Conservation (phyloP, 2,888 invertebrate genomes). For the Pachymerium ferrugineum region DNA sequence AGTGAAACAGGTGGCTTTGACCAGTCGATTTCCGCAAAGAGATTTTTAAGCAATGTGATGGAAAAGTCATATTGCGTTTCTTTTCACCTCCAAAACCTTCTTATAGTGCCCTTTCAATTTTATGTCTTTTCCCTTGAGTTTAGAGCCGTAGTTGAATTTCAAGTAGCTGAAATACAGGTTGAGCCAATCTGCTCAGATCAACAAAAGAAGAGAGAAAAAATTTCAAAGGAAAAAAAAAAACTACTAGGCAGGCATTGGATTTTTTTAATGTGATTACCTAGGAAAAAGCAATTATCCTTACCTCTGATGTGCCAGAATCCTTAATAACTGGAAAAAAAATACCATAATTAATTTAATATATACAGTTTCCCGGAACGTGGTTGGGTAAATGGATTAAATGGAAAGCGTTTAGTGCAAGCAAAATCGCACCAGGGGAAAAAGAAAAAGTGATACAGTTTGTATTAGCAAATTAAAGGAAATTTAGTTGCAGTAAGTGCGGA, state of each 20-base stretch:
- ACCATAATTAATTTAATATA: too few species aligned
- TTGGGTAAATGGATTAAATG: too few species aligned
- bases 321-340: neutral
- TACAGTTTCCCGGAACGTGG: too few species aligned
- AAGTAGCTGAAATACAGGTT: neutral
- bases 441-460: neutral
- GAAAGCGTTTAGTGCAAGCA: too few species aligned
- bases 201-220: neutral
- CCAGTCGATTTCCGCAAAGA: too few species aligned
- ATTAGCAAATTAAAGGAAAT: constrained; percentile 7
- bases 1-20: neutral
- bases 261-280: too few species aligned
- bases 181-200: neutral
- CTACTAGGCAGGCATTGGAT: neutral
- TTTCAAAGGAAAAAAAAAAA: neutral
- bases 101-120: constrained; percentile 1
- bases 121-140: neutral
- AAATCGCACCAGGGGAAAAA: too few species aligned
- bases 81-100: neutral
- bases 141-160: neutral
- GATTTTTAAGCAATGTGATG: neutral
- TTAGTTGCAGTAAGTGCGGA: constrained; percentile 9
- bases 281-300: too few species aligned
- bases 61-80: constrained; percentile 2
- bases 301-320: neutral